Percentiles rank a stretch among this genome's conserved stretches.
These are phyloP conservation scores for Platichthys stellatus DNA, from an alignment of 2,113 vertebrate genomes.

Conservation along the genomic window DNA sequence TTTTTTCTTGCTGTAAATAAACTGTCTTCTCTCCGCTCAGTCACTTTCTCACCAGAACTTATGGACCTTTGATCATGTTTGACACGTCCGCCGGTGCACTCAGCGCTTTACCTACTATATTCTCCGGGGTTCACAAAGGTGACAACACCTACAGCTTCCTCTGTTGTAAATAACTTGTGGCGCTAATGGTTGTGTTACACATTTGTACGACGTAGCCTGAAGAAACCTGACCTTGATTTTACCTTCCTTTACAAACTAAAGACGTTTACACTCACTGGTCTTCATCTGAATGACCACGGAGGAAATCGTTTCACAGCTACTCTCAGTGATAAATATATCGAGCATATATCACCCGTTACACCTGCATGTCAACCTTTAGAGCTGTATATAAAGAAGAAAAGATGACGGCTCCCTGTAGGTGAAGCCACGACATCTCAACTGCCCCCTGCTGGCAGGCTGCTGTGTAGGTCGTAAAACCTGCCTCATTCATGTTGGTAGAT, in stretches of 20 bases:
- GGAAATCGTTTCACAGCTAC: conserved; percentile 24
- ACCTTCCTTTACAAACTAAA: too few relatives aligned
- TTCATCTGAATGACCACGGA: not conserved
- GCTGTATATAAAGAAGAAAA: not conserved
- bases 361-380: too few relatives aligned
- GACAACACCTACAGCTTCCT: not conserved
- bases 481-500: not conserved
- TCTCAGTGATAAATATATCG: not conserved
- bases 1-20: conserved; percentile 17
- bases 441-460: not conserved
- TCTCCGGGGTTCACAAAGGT: conserved; percentile 33
- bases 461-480: not conserved
- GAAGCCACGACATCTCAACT: not conserved
- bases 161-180: conserved; percentile 27
- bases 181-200: conserved; percentile 31
- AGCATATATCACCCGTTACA: not conserved
- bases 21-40: not conserved
- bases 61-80: conserved; percentile 29
- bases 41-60: conserved; percentile 9
- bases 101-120: conserved; percentile 1
- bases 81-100: conserved; percentile 7
- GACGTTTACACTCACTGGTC: not conserved
- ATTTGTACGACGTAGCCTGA: not conserved
- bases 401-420: not conserved
- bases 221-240: too few relatives aligned